Evolutionary conservation across 1,140 invertebrate genomes (phyloP).

Genomic region (Chlorops oryzae): DNA sequence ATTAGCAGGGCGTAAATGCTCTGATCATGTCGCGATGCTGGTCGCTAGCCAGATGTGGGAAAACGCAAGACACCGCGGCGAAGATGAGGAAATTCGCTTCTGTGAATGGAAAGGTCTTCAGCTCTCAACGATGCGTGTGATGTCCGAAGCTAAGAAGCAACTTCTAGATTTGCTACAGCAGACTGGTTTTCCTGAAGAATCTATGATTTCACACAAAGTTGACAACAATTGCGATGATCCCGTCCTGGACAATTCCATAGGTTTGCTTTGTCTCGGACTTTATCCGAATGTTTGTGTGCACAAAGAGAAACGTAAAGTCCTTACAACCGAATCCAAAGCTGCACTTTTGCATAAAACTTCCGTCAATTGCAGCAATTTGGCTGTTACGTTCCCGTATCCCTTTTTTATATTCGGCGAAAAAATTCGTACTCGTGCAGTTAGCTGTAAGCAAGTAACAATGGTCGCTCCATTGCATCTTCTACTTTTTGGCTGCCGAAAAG

Average conservation of each 20-base stretch:
- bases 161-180: constrained; percentile 73
- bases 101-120: constrained; percentile 88
- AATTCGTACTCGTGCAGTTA: constrained; percentile 91
- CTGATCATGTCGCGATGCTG: constrained; percentile 92
- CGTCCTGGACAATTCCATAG: constrained; percentile 78
- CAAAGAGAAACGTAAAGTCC: constrained; percentile 90
- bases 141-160: constrained; percentile 88
- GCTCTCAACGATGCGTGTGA: constrained; percentile 80
- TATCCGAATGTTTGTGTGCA: constrained; percentile 97
- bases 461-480: constrained; percentile 89
- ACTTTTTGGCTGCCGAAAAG: constrained; percentile 84
- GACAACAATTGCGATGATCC: constrained; percentile 71
- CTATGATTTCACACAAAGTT: constrained; percentile 66
- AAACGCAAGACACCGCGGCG: constrained; percentile 65
- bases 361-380: constrained; percentile 85
- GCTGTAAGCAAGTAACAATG: constrained; percentile 97
- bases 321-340: constrained; percentile 90
- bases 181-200: constrained; percentile 85
- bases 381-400: constrained; percentile 83
- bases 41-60: constrained; percentile 87
- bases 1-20: constrained; percentile 78
- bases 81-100: constrained; percentile 73
- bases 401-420: constrained; percentile 99
- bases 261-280: constrained; percentile 80
- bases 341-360: constrained; percentile 95